These are phyloP conservation scores for Cosmopolites sordidus DNA, from an alignment of 2,888 invertebrate genomes.

Conservation along the genomic window DNA sequence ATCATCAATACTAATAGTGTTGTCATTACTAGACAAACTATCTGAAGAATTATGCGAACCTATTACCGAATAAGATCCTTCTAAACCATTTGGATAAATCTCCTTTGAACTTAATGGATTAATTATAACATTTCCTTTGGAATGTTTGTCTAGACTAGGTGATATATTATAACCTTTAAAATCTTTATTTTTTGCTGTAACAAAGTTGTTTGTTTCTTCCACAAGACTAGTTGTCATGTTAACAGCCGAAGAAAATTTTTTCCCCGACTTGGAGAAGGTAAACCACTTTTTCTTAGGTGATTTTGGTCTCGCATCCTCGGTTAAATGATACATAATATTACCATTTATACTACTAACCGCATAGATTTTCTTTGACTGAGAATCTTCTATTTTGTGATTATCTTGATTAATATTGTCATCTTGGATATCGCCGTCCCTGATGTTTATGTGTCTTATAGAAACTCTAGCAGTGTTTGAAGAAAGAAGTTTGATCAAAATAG, in stretches of 20 bases:
- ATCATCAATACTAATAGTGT: conserved; percentile 38
- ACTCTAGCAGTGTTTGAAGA: conserved; percentile 77
- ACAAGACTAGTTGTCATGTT: conserved; percentile 46
- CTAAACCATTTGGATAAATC: conserved; percentile 45
- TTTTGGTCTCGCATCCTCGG: conserved; percentile 45
- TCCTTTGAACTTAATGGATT: conserved; percentile 48
- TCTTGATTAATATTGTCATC: conserved; percentile 39
- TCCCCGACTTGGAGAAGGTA: conserved; percentile 42
- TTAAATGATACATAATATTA: conserved; percentile 65
- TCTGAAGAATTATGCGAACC: conserved; percentile 43
- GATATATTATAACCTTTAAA: conserved; percentile 40
- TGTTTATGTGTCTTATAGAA: conserved; percentile 69
- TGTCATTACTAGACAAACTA: conserved; percentile 42
- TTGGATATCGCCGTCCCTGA: conserved; percentile 52
- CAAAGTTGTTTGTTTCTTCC: conserved; percentile 43
- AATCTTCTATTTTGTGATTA: conserved; percentile 39
- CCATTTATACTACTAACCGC: conserved; percentile 80
- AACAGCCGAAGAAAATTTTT: conserved; percentile 30
- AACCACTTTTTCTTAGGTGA: conserved; percentile 46
- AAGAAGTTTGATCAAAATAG: conserved; percentile 69
- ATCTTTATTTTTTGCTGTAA: conserved; percentile 46
- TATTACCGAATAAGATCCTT: conserved; percentile 45
- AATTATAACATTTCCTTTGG: conserved; percentile 45
- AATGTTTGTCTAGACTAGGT: conserved; percentile 34
- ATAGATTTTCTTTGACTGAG: conserved; percentile 60